A percentile compares a stretch with the other conserved stretches of the same genome.
phyloP scores from a whole-genome alignment of 1,140 invertebrate genomes.

The Pomacea maculata region DNA sequence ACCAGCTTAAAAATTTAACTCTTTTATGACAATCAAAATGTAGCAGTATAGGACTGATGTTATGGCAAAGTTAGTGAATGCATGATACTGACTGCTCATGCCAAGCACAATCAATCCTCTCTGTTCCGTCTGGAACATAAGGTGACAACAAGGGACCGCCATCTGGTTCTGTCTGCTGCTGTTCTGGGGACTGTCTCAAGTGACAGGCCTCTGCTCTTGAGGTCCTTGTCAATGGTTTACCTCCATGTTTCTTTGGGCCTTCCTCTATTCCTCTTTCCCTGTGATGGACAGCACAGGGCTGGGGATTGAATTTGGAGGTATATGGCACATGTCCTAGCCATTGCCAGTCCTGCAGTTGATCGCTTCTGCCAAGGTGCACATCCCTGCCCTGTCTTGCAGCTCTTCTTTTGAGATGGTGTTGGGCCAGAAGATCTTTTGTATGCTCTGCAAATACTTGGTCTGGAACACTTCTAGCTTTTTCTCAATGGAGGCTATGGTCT shows the following conservation, averaged over 20 bases:
- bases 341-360: neutral
- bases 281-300: slow-evolving; percentile 19
- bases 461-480: slow-evolving; percentile 27
- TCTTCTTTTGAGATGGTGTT: neutral
- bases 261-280: slow-evolving; percentile 5
- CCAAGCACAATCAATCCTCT: too few relatives aligned
- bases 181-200: neutral
- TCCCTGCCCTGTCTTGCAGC: neutral
- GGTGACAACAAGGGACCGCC: too few relatives aligned
- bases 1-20: too few relatives aligned
- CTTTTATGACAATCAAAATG: too few relatives aligned
- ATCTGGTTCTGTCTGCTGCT: neutral
- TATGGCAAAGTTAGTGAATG: too few relatives aligned
- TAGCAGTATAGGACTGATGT: too few relatives aligned
- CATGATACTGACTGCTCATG: too few relatives aligned
- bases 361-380: neutral
- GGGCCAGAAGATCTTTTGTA: slow-evolving; percentile 10
- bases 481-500: slow-evolving; percentile 26
- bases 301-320: slow-evolving; percentile 14
- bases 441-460: slow-evolving; percentile 16
- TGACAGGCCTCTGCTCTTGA: neutral
- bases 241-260: neutral
- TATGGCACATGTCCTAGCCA: slow-evolving; percentile 13
- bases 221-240: neutral
- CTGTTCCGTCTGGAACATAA: too few relatives aligned